Evolutionary conservation across 2,797 vertebrate species (phyloP).

Genomic region (Simalia tracyae): DNA sequence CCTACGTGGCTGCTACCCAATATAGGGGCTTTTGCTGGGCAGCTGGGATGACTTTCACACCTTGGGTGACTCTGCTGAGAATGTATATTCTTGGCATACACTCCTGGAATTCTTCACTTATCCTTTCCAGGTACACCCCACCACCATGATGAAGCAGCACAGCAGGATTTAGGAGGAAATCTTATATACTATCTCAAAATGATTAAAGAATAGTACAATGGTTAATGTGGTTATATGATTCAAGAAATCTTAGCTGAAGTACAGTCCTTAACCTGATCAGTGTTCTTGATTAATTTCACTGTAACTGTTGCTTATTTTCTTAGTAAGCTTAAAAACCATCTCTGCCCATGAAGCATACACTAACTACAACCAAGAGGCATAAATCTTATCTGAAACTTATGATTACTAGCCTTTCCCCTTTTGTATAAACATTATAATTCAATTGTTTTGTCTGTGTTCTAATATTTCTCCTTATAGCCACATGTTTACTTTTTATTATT

Average conservation of each 20-base stretch:
- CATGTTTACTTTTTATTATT: neutral
- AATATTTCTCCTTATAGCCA: neutral
- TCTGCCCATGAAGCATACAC: neutral
- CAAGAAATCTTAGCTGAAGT: neutral
- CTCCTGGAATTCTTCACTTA: neutral
- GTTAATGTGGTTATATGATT: neutral
- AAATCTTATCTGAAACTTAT: neutral
- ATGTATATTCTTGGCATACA: neutral
- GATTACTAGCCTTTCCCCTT: neutral
- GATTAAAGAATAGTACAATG: neutral
- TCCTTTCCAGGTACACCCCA: neutral
- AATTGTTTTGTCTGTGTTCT: neutral
- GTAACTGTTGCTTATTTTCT: neutral
- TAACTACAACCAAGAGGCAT: neutral
- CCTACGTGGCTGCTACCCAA: neutral
- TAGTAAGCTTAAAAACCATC: neutral
- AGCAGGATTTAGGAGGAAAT: constrained; percentile 4
- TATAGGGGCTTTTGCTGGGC: neutral
- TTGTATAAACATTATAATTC: neutral
- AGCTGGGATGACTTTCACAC: neutral
- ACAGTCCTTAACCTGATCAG: neutral
- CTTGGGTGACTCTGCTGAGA: neutral
- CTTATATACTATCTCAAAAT: neutral
- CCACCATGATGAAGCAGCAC: too few species aligned
- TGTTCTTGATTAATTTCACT: neutral